phyloP scores from a whole-genome alignment of 2,888 invertebrate species.

The Drosophila anceps region DNA sequence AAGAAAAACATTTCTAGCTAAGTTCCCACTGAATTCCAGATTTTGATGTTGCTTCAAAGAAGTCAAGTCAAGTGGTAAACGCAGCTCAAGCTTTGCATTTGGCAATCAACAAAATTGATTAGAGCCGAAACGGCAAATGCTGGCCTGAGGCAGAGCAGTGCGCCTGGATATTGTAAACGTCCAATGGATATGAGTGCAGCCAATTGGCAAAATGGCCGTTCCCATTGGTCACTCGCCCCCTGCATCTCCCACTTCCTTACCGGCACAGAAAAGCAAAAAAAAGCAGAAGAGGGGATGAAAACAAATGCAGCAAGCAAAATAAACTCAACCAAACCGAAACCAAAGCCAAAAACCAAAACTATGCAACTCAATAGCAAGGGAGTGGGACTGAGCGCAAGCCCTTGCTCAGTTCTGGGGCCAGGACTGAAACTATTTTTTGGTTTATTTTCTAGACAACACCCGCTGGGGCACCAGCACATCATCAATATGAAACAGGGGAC shows the following conservation, averaged over 20 bases:
- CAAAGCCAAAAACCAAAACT: slow-evolving; percentile 60
- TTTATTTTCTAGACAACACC: slow-evolving; percentile 52
- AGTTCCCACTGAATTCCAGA: not conserved
- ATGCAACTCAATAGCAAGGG: slow-evolving; percentile 53
- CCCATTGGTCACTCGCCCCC: slow-evolving; percentile 6
- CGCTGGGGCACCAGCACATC: slow-evolving; percentile 49
- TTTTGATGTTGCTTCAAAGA: not conserved
- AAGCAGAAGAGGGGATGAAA: not conserved
- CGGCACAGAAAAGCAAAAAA: not conserved
- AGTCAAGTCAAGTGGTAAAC: slow-evolving; percentile 13
- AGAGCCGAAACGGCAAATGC: slow-evolving; percentile 41
- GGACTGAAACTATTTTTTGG: slow-evolving; percentile 56
- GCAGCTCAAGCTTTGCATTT: slow-evolving; percentile 52
- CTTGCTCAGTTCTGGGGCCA: slow-evolving; percentile 17
- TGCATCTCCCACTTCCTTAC: slow-evolving; percentile 2
- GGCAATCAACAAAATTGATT: slow-evolving; percentile 77
- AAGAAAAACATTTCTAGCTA: too few relatives aligned
- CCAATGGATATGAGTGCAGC: slow-evolving; percentile 58
- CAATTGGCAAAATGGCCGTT: slow-evolving; percentile 67
- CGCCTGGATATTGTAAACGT: slow-evolving; percentile 44
- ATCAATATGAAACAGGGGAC: slow-evolving; percentile 75
- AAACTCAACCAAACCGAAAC: slow-evolving; percentile 52
- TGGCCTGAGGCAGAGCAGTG: slow-evolving; percentile 12
- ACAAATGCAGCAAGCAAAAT: slow-evolving; percentile 45
- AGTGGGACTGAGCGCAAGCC: not conserved